These are phyloP conservation scores for Ophioninae sp. DNA, from an alignment of 2,888 invertebrate genomes.

Conservation along the genomic window DNA sequence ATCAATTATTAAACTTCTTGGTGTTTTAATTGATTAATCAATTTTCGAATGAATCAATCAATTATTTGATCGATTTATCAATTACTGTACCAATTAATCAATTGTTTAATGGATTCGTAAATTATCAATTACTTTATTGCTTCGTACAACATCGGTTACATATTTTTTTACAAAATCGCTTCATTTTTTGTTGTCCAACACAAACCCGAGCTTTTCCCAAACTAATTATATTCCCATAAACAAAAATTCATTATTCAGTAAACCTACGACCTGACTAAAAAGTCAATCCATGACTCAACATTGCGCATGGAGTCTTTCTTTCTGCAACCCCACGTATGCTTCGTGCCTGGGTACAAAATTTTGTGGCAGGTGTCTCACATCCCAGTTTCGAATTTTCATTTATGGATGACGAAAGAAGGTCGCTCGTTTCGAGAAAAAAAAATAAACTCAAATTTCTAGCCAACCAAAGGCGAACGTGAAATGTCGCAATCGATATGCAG, in stretches of 20 bases:
- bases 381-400: constrained; percentile 6
- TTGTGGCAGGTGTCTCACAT: constrained; percentile 4
- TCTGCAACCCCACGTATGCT: not conserved
- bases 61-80: no score
- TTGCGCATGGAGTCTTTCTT: not conserved
- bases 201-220: not conserved
- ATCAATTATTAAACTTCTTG: no score
- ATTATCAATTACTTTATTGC: not conserved
- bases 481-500: constrained; percentile 75
- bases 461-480: constrained; percentile 55
- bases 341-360: not conserved
- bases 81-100: no score
- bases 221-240: not conserved
- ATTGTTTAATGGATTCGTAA: no score
- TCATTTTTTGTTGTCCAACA: not conserved
- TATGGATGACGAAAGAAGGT: constrained; percentile 20
- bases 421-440: not conserved
- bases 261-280: not conserved
- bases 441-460: not conserved
- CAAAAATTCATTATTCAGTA: not conserved
- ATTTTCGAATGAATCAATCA: no score
- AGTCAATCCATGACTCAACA: not conserved
- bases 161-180: not conserved
- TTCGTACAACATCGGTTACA: not conserved
- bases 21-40: no score